Evolutionary conservation across 2,888 invertebrate genomes (phyloP).

Genomic region (Euclidia mi): DNA sequence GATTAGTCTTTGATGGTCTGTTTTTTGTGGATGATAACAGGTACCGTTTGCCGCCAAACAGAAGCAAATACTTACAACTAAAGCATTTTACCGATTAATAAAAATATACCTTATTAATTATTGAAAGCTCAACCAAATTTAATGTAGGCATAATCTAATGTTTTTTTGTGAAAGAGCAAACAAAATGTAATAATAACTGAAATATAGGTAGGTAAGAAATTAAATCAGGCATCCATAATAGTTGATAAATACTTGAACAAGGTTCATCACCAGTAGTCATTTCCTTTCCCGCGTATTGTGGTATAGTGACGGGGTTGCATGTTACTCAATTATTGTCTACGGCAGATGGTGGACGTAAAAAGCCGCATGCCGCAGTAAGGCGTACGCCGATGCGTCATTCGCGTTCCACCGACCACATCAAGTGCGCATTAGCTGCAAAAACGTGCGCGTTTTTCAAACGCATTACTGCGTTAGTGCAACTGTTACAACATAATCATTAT

Average conservation of each 20-base stretch:
- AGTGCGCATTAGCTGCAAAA: conserved; percentile 53
- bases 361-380: conserved; percentile 74
- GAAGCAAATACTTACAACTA: no score
- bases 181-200: no score
- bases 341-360: conserved; percentile 73
- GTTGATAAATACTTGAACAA: conserved; percentile 51
- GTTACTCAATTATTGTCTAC: conserved; percentile 60
- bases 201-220: no score
- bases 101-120: no score
- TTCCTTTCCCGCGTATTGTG: conserved; percentile 59
- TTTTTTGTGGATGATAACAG: no score
- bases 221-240: conserved; percentile 54
- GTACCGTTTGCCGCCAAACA: no score
- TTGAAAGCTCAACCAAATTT: no score
- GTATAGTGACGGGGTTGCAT: conserved; percentile 53
- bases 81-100: no score
- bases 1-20: no score
- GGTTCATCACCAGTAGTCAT: conserved; percentile 56
- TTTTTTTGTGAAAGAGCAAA: no score
- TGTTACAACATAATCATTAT: conserved; percentile 34
- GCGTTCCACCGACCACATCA: conserved; percentile 56
- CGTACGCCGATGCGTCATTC: conserved; percentile 57
- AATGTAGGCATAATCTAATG: no score
- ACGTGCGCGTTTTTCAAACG: conserved; percentile 22
- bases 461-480: conserved; percentile 27